These are phyloP conservation scores for Semaprochilodus insignis DNA, from an alignment of 2,797 vertebrate genomes.

Conservation along the genomic window DNA sequence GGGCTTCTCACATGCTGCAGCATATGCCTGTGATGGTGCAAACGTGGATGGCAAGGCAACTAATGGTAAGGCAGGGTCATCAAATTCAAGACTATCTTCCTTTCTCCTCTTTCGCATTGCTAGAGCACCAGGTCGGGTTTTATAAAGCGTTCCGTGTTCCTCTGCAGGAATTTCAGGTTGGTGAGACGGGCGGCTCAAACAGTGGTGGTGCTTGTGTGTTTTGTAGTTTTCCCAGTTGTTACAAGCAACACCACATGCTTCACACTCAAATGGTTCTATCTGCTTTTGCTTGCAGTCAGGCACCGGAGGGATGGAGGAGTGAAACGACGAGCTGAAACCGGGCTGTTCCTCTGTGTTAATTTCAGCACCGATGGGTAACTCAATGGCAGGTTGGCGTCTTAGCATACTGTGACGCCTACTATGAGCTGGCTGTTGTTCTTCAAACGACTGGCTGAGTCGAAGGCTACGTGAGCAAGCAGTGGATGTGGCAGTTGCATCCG, in stretches of 20 bases:
- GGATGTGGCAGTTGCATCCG: constrained; percentile 83
- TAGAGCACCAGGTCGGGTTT: constrained; percentile 82
- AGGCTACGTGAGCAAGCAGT: constrained; percentile 81
- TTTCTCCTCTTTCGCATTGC: constrained; percentile 90
- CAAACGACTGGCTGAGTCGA: constrained; percentile 92
- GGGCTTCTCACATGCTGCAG: constrained; percentile 62
- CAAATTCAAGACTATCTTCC: constrained; percentile 89
- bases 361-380: constrained; percentile 89
- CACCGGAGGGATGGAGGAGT: constrained; percentile 63
- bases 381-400: constrained; percentile 92
- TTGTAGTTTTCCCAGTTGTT: constrained; percentile 91
- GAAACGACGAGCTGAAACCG: constrained; percentile 65
- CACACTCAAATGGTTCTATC: constrained; percentile 87
- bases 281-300: constrained; percentile 85
- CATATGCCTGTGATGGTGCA: constrained; percentile 36
- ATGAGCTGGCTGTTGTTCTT: constrained; percentile 84
- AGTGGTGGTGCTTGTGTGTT: constrained; percentile 89
- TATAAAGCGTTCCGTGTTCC: constrained; percentile 83
- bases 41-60: constrained; percentile 71
- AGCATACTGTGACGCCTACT: constrained; percentile 88
- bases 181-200: constrained; percentile 71
- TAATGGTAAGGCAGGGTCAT: constrained; percentile 83
- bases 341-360: constrained; percentile 81
- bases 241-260: constrained; percentile 88
- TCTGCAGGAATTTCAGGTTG: constrained; percentile 72